phyloP scores from a whole-genome alignment of 1,140 invertebrate genomes.

The Pseudomyrmex pallidus region DNA sequence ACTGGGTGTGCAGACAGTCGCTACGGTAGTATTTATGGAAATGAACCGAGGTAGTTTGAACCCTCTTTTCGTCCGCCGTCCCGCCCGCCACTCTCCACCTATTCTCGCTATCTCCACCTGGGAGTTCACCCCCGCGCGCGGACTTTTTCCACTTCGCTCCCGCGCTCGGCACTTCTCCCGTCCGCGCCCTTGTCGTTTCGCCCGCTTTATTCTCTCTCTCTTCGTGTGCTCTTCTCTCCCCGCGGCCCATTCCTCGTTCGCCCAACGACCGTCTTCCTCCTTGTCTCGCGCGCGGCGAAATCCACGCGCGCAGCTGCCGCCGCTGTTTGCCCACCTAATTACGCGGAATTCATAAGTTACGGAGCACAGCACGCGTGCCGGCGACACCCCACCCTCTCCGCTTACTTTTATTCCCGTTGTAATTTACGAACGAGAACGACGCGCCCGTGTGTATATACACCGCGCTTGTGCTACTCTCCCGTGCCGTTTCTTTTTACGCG shows the following conservation, averaged over 20 bases:
- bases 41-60: constrained; percentile 81
- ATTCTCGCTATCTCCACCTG: constrained; percentile 10
- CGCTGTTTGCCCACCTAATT: constrained; percentile 82
- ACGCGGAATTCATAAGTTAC: constrained; percentile 82
- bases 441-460: not conserved
- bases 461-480: not conserved
- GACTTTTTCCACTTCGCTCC: constrained; percentile 39
- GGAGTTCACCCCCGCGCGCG: constrained; percentile 1
- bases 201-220: constrained; percentile 53
- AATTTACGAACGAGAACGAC: constrained; percentile 67
- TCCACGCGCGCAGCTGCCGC: constrained; percentile 68
- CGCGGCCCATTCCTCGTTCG: not conserved
- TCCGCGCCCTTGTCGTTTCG: constrained; percentile 43
- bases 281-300: constrained; percentile 63
- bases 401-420: constrained; percentile 74
- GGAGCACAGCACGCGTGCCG: constrained; percentile 54
- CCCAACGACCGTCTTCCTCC: constrained; percentile 4
- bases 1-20: constrained; percentile 45
- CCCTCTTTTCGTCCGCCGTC: constrained; percentile 73
- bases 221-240: constrained; percentile 11
- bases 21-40: constrained; percentile 82
- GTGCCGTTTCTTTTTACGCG: not conserved
- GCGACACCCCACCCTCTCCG: constrained; percentile 26
- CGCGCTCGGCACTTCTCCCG: not conserved
- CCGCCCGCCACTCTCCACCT: constrained; percentile 28